Percentiles rank a stretch among this genome's conserved stretches.
Evolutionary conservation across 2,888 invertebrate species (phyloP).

Genomic region (Cheilosia urbana): DNA sequence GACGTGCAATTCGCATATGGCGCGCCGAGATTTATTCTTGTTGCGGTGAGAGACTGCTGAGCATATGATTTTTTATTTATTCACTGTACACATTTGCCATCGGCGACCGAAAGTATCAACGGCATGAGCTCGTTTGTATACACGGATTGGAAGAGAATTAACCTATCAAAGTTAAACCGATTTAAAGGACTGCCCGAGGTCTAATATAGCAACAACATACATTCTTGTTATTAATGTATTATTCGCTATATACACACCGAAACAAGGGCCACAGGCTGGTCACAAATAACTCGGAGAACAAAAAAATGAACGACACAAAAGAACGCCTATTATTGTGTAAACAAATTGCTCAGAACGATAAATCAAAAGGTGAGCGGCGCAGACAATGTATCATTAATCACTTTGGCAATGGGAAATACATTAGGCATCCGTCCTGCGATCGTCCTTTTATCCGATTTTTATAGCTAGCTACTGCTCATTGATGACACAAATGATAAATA

Average conservation of each 20-base stretch:
- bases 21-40: constrained; percentile 63
- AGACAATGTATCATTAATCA: constrained; percentile 69
- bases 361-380: constrained; percentile 71
- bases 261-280: not conserved
- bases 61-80: constrained; percentile 49
- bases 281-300: not conserved
- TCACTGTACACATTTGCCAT: not conserved
- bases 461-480: constrained; percentile 29
- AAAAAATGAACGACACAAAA: constrained; percentile 5
- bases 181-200: constrained; percentile 3
- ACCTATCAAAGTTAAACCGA: not conserved
- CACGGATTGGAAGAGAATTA: too few relatives aligned
- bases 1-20: constrained; percentile 16
- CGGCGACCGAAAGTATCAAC: not conserved
- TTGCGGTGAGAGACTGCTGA: constrained; percentile 28
- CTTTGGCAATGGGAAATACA: constrained; percentile 66
- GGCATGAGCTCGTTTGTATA: not conserved
- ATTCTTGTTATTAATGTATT: not conserved
- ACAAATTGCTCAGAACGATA: constrained; percentile 67
- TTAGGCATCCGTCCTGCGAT: constrained; percentile 42
- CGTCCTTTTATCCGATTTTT: constrained; percentile 37
- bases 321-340: constrained; percentile 65
- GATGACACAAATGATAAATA: constrained; percentile 65
- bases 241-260: not conserved
- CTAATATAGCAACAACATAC: not conserved